Percentiles rank a stretch among this genome's conserved stretches.
These are phyloP conservation scores for Psix sp. DNA, from an alignment of 1,140 invertebrate genomes.

Conservation along the genomic window DNA sequence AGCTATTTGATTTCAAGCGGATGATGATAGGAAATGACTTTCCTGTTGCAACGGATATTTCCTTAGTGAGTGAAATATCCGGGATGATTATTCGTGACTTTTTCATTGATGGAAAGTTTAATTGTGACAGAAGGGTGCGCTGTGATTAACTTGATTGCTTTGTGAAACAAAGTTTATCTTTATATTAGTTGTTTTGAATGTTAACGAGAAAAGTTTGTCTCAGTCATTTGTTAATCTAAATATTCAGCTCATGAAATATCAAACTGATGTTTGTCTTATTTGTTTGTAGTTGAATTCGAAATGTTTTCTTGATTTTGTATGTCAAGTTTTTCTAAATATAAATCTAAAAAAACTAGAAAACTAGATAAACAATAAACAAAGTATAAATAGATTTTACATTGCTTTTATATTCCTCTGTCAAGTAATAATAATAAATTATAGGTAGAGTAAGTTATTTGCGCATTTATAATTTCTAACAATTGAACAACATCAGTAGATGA, in stretches of 20 bases:
- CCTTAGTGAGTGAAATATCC: no score
- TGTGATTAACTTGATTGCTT: conserved; percentile 1
- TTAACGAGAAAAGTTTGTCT: conserved; percentile 6
- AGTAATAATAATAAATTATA: neutral
- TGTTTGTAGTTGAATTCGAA: neutral
- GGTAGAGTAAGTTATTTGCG: neutral
- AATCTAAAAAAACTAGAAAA: neutral
- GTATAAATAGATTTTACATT: no score
- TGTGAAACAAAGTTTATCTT: conserved; percentile 1
- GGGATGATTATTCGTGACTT: no score
- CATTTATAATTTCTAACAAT: neutral
- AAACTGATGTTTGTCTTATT: conserved; percentile 5
- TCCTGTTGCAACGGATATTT: no score
- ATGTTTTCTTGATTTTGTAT: conserved; percentile 1
- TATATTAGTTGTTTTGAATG: neutral
- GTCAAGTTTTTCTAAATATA: neutral
- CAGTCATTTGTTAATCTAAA: neutral
- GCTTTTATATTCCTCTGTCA: no score
- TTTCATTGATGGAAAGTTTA: neutral
- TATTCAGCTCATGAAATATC: neutral
- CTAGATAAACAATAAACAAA: no score
- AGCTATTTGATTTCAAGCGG: no score
- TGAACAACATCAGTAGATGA: conserved; percentile 13
- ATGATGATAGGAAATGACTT: no score
- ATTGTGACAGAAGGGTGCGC: neutral